Evolutionary conservation across 2,888 invertebrate genomes (phyloP), one percentile per base, ranked within the genome.

Genomic region (Sminthurides aquaticus): DNA sequence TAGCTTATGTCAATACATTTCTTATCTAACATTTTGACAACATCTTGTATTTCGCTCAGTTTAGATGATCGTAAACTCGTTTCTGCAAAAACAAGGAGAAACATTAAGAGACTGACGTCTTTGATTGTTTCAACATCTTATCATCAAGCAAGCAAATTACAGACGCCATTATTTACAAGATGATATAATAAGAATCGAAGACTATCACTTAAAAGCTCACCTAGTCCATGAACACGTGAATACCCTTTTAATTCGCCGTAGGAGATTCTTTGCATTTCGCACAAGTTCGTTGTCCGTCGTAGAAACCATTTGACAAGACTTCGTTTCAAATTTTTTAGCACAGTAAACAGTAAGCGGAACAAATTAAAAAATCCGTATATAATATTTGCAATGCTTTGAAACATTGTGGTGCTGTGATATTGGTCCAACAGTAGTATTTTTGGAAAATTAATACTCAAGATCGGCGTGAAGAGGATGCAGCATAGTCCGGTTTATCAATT

Each of bases 231-330:
- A 0, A 87, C 85, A 73, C 93, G 82, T 43, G 83, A 80, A 48
- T 89, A 87, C 1, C 92, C 93, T 57, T 82, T 79, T 60, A 83
- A 80, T 75, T 87, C 86, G 15, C 91, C 91, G 78, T 94, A 95
- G 77, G 93, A 92, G 67, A 96, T 89, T 76, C 96, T 84, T 79
- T 96, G 93, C 34, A 97, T 81, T 80, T 97, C 96, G 79, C 93
- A 94, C 69, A 94, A 82, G 66, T 88, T 86, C 1, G 95, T 95
- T 20, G 58, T 60, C 15, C 64, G 63, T 22, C 69, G 58, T 18
- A 71, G 34, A 24, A 71, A 52, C 69, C 67, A 67, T 62, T 71
- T 71, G 5, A 62, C 60, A 26, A 65, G 48, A 48, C 69, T 66
- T 57, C 65, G 56, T 20, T 60, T 29, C 20, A 63, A 2, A 25